Conservation (phyloP, 1,140 invertebrate genomes). For the Eubasilissa regina region DNA sequence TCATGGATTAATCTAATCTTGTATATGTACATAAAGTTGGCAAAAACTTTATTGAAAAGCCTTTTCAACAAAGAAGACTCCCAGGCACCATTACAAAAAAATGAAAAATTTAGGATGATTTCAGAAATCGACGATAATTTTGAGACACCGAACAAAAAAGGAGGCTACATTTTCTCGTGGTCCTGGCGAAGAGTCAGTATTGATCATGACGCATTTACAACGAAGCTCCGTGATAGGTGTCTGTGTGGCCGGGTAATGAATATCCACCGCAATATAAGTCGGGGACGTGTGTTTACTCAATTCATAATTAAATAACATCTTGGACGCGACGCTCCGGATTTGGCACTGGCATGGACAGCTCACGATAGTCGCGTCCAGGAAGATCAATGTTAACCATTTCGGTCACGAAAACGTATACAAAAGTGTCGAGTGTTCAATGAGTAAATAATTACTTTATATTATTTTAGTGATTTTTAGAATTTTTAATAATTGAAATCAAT, state of each 20-base stretch:
- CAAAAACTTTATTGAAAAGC: too few relatives aligned
- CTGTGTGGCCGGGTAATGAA: slow-evolving; percentile 3
- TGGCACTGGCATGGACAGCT: slow-evolving; percentile 6
- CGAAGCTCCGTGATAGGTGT: not conserved
- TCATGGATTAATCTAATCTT: too few relatives aligned
- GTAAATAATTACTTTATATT: not conserved
- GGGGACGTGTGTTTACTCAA: slow-evolving; percentile 56
- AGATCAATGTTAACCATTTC: too few relatives aligned
- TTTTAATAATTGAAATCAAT: not conserved
- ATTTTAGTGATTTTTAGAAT: not conserved
- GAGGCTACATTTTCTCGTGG: not conserved
- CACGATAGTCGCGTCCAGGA: not conserved
- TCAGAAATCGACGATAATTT: not conserved
- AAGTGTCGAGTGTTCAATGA: not conserved
- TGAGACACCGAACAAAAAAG: not conserved
- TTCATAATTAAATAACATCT: slow-evolving; percentile 53
- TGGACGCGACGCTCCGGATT: slow-evolving; percentile 35
- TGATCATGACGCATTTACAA: not conserved
- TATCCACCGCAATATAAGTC: slow-evolving; percentile 52
- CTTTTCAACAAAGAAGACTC: too few relatives aligned
- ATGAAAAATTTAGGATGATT: not conserved
- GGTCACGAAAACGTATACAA: not conserved
- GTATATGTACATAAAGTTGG: too few relatives aligned
- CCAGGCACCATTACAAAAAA: not conserved
- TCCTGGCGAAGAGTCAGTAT: not conserved